Base-by-base conservation (phyloP, 2,888 invertebrate species). In the Lochmaea crataegi region DNA sequence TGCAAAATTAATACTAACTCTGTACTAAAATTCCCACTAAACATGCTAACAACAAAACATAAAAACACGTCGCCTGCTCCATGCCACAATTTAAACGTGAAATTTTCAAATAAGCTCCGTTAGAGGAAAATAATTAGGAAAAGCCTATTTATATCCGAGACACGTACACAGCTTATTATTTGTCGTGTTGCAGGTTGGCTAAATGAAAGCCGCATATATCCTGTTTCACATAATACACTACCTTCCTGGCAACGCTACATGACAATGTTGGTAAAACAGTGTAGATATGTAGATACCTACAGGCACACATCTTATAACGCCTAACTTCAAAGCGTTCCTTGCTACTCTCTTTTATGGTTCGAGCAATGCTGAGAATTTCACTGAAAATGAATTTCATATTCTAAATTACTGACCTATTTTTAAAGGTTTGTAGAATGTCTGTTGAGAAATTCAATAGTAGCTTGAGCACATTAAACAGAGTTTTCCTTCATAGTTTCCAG, bases 131-230 rank as follows among this genome's bases (percentile, higher is more conserved):
- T 71, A 74, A 74, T 74, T 71, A 74, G 74, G 38, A 67, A 63
- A 48, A 41, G 66, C 68, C 63, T 70, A 67, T 74, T 74, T 72
- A 66, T 65, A 75, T 68, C 61, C 75, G 56, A 65, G 58, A 61
- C 75, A 75, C 75, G 75, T 75, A 57, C 56, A 53, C 65, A 63
- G 68, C 69, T 75, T 75, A 75, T 75, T 75, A 75, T 71, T 75
- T 75, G 61, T 66, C 57, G 67, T 67, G 56, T 42, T 68, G 65
- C 60, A 60, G 69, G 63, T 58, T 58, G 65, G 65, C 58, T 72
- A 72, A 72, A 75, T 75, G 69, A 69, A 72, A 69, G 68, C 60
- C 72, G 68, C 65, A 66, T 65, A 65, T 45, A 11, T 71, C 74
- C 68, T 65, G 45, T 45, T 57, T 11, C 38, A 64, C 32, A 65